Conservation (phyloP, 2,888 invertebrate species). For the Ommatoiulus sabulosus region DNA sequence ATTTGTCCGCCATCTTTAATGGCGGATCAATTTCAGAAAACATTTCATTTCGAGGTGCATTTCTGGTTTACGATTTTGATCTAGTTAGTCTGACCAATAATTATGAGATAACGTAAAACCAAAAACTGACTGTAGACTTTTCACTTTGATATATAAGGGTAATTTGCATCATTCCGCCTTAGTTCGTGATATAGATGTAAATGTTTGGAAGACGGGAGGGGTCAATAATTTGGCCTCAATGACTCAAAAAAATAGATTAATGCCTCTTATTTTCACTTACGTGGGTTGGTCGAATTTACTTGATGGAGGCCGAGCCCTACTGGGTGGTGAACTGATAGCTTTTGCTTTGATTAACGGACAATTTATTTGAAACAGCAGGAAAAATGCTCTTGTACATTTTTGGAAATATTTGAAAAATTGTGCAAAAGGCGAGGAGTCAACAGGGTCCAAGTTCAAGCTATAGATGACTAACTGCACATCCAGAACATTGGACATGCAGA, state of each 20-base stretch:
- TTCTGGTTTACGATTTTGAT: constrained; percentile 4
- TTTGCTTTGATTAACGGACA: not conserved
- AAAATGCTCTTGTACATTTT: too few relatives aligned
- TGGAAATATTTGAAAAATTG: too few relatives aligned
- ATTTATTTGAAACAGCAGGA: too few relatives aligned
- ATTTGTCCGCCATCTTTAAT: not conserved
- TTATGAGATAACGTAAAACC: not conserved
- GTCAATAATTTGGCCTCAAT: constrained; percentile 31
- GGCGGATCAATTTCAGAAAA: not conserved
- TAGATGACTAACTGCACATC: too few relatives aligned
- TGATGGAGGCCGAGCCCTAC: not conserved
- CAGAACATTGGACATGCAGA: too few relatives aligned
- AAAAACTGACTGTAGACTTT: not conserved
- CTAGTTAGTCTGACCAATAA: not conserved
- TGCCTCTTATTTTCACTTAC: not conserved
- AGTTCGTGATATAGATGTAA: constrained; percentile 9
- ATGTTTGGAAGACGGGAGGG: not conserved
- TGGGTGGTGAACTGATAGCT: not conserved
- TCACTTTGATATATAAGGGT: not conserved
- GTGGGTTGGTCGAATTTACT: not conserved
- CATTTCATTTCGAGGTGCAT: constrained; percentile 11
- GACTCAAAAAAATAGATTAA: constrained; percentile 31
- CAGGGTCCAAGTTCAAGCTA: too few relatives aligned
- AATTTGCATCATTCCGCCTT: not conserved
- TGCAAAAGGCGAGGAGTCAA: too few relatives aligned